Evolutionary conservation across 2,113 vertebrate genomes (phyloP), one percentile per base, ranked within the genome.

Genomic region (Ptilonorhynchus violaceus): DNA sequence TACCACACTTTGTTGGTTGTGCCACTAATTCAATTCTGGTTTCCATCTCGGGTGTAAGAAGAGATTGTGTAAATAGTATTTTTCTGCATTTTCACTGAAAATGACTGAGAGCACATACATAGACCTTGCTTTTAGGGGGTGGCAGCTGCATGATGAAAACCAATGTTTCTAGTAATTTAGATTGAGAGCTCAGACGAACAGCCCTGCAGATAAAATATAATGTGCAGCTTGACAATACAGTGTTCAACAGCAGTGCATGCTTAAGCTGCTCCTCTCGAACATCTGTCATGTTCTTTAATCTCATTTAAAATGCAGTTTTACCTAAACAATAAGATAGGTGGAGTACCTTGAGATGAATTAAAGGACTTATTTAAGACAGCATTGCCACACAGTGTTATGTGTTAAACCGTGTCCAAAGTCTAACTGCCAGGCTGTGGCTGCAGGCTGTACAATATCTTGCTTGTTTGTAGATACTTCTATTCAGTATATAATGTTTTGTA

Each of bases 251-350:
- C 49, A 56, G 28, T 16, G 18, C 21, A 53, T 10, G 31, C 31
- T 75, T 91, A 50, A 75, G 14, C 11, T 78, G 50, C 60, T 83
- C 2, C 41, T 84, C 52, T 52, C 85, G 55, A 85, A 52, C 31
- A 35, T 85, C n/a, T 76, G 11, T 77, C 68, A 41, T 67, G 19
- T 69, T 88, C 62, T 94, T 72, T 64, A 91, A 68, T 83, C 31
- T 73, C n/a, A 30, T 64, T 90, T 85, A 76, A 79, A 92, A 93
- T 85, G n/a, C n/a, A 64, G 19, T 69, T 97, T 73, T 95, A 25
- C 75, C 62, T 85, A n/a, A 89, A 62, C 23, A 76, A 23, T 56
- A 41, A 52, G 31, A 28, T 82, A 82, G 46, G 44, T 82, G 17
- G n/a, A 66, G 31, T 62, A 28, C 21, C 31, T 22, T 76, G n/a